These are phyloP conservation scores for Ecdyonurus torrentis DNA, from an alignment of 2,888 invertebrate species.

Conservation along the genomic window DNA sequence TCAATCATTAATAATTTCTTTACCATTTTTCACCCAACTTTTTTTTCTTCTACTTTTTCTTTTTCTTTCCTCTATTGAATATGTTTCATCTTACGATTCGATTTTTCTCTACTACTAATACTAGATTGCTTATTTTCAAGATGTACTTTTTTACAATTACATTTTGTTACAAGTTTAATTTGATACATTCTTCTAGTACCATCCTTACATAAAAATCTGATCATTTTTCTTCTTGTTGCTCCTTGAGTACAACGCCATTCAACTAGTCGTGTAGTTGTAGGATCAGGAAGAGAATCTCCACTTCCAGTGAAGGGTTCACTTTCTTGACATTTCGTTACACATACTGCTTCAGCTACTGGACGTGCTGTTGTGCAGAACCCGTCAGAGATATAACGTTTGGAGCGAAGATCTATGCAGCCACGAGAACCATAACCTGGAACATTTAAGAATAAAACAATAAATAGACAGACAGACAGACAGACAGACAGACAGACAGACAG, in stretches of 20 bases:
- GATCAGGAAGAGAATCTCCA: background rate
- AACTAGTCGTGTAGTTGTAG: background rate
- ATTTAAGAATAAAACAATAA: too few species aligned
- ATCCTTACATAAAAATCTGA: background rate
- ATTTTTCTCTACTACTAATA: background rate
- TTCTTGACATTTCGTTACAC: constrained; percentile 15
- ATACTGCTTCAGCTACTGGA: constrained; percentile 16
- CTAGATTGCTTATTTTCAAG: background rate
- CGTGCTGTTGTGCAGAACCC: constrained; percentile 16
- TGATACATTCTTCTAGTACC: background rate
- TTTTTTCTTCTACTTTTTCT: too few species aligned
- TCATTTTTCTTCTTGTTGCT: background rate
- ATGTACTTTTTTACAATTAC: background rate
- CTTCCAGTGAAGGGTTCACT: background rate
- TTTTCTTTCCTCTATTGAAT: background rate
- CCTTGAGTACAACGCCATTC: background rate
- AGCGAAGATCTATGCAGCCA: constrained; percentile 11
- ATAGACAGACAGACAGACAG: too few species aligned
- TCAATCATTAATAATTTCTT: too few species aligned
- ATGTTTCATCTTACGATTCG: background rate
- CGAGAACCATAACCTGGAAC: background rate
- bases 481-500: too few species aligned
- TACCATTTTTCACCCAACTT: too few species aligned
- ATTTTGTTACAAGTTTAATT: background rate
- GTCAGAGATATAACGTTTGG: constrained; percentile 16